Conservation (phyloP, 2,113 vertebrate genomes). For the Elachura formosa region DNA sequence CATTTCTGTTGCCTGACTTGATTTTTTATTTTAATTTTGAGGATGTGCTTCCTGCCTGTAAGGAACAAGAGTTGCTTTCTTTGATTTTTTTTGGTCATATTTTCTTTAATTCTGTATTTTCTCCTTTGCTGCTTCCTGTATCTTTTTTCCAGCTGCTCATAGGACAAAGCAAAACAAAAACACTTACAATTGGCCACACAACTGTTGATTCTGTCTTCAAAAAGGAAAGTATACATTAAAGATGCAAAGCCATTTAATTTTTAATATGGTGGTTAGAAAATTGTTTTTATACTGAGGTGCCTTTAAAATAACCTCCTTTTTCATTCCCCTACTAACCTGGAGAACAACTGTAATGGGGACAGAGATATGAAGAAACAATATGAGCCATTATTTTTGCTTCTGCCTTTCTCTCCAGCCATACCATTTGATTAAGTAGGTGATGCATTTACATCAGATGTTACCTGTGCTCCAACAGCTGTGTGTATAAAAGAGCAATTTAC, state of each 20-base stretch:
- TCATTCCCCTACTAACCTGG: neutral
- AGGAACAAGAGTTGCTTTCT: neutral
- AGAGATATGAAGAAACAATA: neutral
- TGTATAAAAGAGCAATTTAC: neutral
- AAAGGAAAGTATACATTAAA: slow-evolving; percentile 31
- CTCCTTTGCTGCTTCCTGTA: neutral
- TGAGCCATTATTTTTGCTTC: neutral
- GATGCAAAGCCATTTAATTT: slow-evolving; percentile 37
- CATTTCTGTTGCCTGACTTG: neutral
- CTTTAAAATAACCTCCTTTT: slow-evolving; percentile 17
- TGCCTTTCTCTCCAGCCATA: neutral
- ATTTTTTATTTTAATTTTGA: neutral
- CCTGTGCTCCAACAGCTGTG: neutral
- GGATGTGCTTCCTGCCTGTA: neutral
- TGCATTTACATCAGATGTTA: neutral
- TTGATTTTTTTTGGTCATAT: neutral
- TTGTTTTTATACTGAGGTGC: neutral
- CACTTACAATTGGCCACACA: neutral
- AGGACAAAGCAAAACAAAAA: neutral
- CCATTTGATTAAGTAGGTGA: neutral
- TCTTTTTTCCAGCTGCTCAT: neutral
- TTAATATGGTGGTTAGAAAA: slow-evolving; percentile 3
- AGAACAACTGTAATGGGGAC: neutral
- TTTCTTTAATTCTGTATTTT: neutral
- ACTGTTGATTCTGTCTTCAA: neutral